phyloP scores from a whole-genome alignment of 2,888 invertebrate genomes.

The Adelphocoris suturalis region DNA sequence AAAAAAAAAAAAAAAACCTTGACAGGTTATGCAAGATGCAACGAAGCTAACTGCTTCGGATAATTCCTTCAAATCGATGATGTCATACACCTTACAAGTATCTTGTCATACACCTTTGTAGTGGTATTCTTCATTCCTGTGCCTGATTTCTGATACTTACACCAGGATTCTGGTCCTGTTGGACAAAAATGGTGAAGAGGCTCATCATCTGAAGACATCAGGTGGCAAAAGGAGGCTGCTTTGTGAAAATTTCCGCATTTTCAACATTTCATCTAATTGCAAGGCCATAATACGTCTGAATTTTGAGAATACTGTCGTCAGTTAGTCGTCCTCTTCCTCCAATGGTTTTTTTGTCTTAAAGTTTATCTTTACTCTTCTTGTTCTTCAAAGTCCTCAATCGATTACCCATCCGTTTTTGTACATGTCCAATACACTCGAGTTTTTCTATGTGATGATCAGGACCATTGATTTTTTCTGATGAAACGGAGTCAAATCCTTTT shows the following conservation, averaged over 20 bases:
- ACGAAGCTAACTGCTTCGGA: no score
- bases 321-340: not conserved
- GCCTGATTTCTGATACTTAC: not conserved
- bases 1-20: no score
- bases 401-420: constrained; percentile 29
- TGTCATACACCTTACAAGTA: no score
- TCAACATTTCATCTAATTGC: not conserved
- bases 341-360: not conserved
- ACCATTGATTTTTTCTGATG: constrained; percentile 61
- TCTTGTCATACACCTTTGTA: no score
- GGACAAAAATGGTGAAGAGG: constrained; percentile 25
- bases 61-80: no score
- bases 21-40: no score
- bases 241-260: not conserved
- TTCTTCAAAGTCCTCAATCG: not conserved
- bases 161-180: constrained; percentile 28
- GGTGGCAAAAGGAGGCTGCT: not conserved
- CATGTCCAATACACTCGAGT: constrained; percentile 19
- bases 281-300: constrained; percentile 14
- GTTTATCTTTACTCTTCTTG: not conserved
- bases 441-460: constrained; percentile 43
- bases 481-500: not conserved
- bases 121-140: no score
- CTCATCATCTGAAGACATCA: not conserved
- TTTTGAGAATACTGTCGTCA: not conserved